These are phyloP conservation scores for Drosophila orosa DNA, from an alignment of 1,140 invertebrate species.

Conservation along the genomic window DNA sequence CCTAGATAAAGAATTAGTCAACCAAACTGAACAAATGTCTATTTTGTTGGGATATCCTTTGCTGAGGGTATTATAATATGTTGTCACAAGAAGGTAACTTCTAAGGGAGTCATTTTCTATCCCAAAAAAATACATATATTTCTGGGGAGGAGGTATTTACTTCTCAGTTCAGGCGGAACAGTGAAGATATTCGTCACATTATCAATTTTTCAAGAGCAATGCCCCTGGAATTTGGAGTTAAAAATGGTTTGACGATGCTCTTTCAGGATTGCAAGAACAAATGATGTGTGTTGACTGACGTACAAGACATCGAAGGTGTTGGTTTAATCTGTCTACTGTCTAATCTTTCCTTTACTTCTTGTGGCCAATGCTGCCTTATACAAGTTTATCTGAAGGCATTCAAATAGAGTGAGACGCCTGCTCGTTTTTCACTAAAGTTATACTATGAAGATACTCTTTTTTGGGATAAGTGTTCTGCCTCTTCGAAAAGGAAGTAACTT, in stretches of 20 bases:
- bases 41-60: neutral
- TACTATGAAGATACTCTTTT: no score
- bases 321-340: no score
- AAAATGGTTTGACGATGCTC: neutral
- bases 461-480: no score
- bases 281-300: no score
- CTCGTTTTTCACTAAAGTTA: no score
- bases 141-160: neutral
- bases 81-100: neutral
- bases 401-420: neutral
- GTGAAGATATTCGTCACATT: neutral
- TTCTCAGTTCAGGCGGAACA: neutral
- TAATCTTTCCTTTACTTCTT: no score
- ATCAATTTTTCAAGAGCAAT: neutral
- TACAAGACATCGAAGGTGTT: no score
- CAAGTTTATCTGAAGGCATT: neutral
- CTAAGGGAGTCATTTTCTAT: neutral
- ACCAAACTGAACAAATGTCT: neutral
- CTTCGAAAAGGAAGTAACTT: no score
- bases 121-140: neutral
- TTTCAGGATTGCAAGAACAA: neutral
- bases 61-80: neutral
- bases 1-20: conserved; percentile 32
- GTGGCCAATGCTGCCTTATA: no score
- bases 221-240: neutral